Evolutionary conservation across 2,797 vertebrate species (phyloP), one percentile per base, ranked within the genome.

Genomic region (Enteromius viviparus): DNA sequence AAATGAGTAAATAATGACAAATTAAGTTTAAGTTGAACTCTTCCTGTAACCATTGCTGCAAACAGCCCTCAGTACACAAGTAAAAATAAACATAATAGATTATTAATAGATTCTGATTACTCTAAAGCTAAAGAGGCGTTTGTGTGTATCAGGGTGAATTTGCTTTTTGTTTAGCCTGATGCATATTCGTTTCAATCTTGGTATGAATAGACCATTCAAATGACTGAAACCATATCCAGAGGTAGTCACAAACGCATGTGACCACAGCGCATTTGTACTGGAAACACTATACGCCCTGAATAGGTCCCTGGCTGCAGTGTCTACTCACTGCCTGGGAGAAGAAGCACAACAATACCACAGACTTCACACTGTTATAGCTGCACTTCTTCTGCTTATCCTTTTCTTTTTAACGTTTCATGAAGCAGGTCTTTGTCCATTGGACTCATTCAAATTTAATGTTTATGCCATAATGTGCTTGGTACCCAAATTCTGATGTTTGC

Each of bases 101-200:
- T 26, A 26, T 14, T 26, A 26, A 60, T 60, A 60, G 2, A 60
- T 60, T 14, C 58, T 14, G 11, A 60, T 60, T 62, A 29, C 23
- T 62, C 58, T 62, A 5, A 62, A 14, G 58, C 23, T 60, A 12
- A 60, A 60, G 23, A 26, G 23, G 11, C 58, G 26, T 60, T 26
- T 26, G 58, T 26, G 58, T 55, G 19, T 26, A 26, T 60, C 23
- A 60, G 23, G n/a, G 11, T 60, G 58, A 26, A 12, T 26, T 60
- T 26, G 58, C 58, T 60, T 60, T 55, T 60, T 60, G 58, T 60
- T 60, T 58, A 58, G 55, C 55, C 58, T 60, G 58, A 60, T 23
- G 4, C 23, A 60, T 60, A 26, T 26, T 60, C 11, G 7, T 14
- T 62, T 29, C 23, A 62, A 14, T 62, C 58, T 62, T 14, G 12